Evolutionary conservation across 37 sponge, comb jelly and placozoan species (phyloP).

Genomic region (Oscarella lobularis): DNA sequence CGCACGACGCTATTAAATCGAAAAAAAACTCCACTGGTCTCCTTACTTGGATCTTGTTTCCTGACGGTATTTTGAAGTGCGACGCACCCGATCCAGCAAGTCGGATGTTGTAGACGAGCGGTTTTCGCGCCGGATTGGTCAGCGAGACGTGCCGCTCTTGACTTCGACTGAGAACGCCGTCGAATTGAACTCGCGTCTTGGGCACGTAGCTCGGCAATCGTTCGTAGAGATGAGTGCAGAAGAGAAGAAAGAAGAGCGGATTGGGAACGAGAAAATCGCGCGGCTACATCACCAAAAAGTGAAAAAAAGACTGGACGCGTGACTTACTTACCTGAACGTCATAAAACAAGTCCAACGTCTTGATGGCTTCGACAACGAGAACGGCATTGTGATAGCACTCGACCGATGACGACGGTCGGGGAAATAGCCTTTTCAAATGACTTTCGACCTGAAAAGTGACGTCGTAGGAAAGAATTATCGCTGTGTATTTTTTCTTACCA

Average conservation of each 20-base stretch:
- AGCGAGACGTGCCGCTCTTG: slow-evolving; percentile 16
- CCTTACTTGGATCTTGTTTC: not conserved
- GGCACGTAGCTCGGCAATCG: slow-evolving; percentile 45
- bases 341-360: slow-evolving; percentile 50
- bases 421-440: slow-evolving; percentile 40
- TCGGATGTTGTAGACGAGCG: not conserved
- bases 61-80: not conserved
- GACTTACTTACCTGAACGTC: slow-evolving; percentile 52
- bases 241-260: slow-evolving; percentile 51
- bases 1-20: not conserved
- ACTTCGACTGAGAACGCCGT: slow-evolving; percentile 4
- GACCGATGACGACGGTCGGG: slow-evolving; percentile 36
- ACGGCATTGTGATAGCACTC: slow-evolving; percentile 78
- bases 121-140: not conserved
- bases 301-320: slow-evolving; percentile 1
- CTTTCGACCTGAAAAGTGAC: slow-evolving; percentile 13
- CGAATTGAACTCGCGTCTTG: slow-evolving; percentile 11
- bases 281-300: slow-evolving; percentile 15
- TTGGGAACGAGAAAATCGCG: slow-evolving; percentile 63
- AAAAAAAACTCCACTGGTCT: not conserved
- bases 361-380: slow-evolving; percentile 39
- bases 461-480: not conserved
- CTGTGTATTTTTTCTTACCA: slow-evolving; percentile 22
- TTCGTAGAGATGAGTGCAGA: slow-evolving; percentile 43
- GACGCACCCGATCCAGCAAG: not conserved